Conservation (phyloP, 1,140 invertebrate genomes). For the Chelonus insularis region DNA sequence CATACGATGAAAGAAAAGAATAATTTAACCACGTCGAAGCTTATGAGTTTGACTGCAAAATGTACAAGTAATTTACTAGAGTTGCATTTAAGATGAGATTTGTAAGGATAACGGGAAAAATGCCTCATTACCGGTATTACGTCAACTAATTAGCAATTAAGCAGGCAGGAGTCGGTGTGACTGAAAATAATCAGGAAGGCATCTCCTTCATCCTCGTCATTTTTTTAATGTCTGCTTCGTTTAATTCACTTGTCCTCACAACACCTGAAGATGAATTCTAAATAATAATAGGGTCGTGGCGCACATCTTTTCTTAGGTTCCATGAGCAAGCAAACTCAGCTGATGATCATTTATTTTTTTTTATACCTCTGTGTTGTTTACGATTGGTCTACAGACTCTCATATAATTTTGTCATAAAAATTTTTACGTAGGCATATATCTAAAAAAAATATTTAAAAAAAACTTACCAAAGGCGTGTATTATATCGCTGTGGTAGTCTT, state of each 20-base stretch:
- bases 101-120: constrained; percentile 20
- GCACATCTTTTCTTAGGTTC: neutral
- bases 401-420: neutral
- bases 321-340: no score
- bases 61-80: neutral
- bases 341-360: no score
- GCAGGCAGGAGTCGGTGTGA: constrained; percentile 24
- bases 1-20: no score
- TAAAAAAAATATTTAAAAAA: neutral
- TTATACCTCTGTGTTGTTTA: no score
- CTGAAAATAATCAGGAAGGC: constrained; percentile 42
- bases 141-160: constrained; percentile 49
- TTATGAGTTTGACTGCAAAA: no score
- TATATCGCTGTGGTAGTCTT: constrained; percentile 20
- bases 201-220: no score
- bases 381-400: no score
- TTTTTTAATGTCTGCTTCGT: neutral
- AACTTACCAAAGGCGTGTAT: neutral
- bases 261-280: neutral
- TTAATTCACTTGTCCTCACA: neutral
- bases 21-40: no score
- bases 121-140: constrained; percentile 39
- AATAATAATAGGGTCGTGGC: neutral
- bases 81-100: constrained; percentile 3
- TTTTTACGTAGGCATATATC: neutral